phyloP scores from a whole-genome alignment of 2,888 invertebrate genomes.

The Lampropteryx suffumata region DNA sequence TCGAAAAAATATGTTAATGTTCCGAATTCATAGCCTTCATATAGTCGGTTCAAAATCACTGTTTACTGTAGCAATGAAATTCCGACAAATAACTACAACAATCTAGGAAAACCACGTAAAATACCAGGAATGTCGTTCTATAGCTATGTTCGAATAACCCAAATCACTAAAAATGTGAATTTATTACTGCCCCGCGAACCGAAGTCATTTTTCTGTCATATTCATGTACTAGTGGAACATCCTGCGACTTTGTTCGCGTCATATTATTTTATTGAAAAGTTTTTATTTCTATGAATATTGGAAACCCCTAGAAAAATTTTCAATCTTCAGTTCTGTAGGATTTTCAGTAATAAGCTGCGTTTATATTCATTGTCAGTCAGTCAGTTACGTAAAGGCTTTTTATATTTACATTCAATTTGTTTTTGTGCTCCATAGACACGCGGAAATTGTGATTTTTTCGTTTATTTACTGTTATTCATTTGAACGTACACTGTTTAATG shows the following conservation, averaged over 20 bases:
- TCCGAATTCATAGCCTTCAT: too few relatives aligned
- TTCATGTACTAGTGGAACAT: slow-evolving; percentile 30
- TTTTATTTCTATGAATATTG: too few relatives aligned
- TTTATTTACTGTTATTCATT: slow-evolving; percentile 35
- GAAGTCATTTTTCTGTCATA: slow-evolving; percentile 41
- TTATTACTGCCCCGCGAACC: slow-evolving; percentile 24
- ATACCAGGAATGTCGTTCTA: slow-evolving; percentile 1
- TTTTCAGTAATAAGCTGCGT: too few relatives aligned
- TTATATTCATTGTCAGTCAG: too few relatives aligned
- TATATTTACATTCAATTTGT: slow-evolving; percentile 40
- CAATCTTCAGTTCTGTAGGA: too few relatives aligned
- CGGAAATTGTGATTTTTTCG: slow-evolving; percentile 57
- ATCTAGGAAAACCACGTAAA: slow-evolving; percentile 10
- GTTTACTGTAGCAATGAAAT: not conserved
- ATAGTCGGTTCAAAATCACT: too few relatives aligned
- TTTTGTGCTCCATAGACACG: slow-evolving; percentile 40
- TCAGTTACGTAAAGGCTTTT: too few relatives aligned
- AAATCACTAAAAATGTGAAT: slow-evolving; percentile 27
- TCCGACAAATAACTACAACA: not conserved
- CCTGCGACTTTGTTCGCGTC: too few relatives aligned
- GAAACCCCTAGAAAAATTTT: too few relatives aligned
- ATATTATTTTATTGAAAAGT: too few relatives aligned
- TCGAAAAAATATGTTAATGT: too few relatives aligned
- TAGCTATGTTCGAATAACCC: not conserved
- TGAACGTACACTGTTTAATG: slow-evolving; percentile 29